Evolutionary conservation across 1,140 invertebrate genomes (phyloP).

Genomic region (Sinonovacula constricta): DNA sequence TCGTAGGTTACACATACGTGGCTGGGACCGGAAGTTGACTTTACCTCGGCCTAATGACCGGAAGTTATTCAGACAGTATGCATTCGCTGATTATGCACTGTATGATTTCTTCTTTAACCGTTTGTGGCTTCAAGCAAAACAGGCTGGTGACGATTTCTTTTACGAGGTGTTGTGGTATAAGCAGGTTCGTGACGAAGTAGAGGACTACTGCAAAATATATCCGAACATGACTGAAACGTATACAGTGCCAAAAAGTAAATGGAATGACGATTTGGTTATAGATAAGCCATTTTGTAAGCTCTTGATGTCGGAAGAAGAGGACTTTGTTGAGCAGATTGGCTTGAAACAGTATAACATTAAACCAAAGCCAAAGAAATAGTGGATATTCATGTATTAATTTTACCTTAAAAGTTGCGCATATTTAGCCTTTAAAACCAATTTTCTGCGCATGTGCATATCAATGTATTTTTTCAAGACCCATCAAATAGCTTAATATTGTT

Average conservation of each 20-base stretch:
- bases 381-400: too few relatives aligned
- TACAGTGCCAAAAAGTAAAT: background rate
- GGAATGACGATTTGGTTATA: background rate
- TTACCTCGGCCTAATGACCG: slow-evolving; percentile 32
- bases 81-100: slow-evolving; percentile 40
- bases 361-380: slow-evolving; percentile 11
- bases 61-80: slow-evolving; percentile 18
- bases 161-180: slow-evolving; percentile 38
- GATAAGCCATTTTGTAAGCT: slow-evolving; percentile 32
- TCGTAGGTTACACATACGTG: slow-evolving; percentile 36
- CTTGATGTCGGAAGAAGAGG: slow-evolving; percentile 41
- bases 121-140: slow-evolving; percentile 34
- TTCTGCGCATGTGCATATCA: too few relatives aligned
- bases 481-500: too few relatives aligned
- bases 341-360: slow-evolving; percentile 34
- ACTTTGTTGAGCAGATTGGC: slow-evolving; percentile 35
- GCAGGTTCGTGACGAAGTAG: slow-evolving; percentile 37
- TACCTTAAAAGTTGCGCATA: too few relatives aligned
- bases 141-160: slow-evolving; percentile 43
- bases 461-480: too few relatives aligned
- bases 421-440: too few relatives aligned
- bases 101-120: slow-evolving; percentile 46
- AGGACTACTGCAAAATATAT: slow-evolving; percentile 45
- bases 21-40: slow-evolving; percentile 48
- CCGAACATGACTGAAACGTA: slow-evolving; percentile 41